A percentile compares a stretch with the other conserved stretches of the same genome.
These are phyloP conservation scores for Tragelaphus imberbis DNA, from an alignment of 2,113 vertebrate species.

Conservation along the genomic window DNA sequence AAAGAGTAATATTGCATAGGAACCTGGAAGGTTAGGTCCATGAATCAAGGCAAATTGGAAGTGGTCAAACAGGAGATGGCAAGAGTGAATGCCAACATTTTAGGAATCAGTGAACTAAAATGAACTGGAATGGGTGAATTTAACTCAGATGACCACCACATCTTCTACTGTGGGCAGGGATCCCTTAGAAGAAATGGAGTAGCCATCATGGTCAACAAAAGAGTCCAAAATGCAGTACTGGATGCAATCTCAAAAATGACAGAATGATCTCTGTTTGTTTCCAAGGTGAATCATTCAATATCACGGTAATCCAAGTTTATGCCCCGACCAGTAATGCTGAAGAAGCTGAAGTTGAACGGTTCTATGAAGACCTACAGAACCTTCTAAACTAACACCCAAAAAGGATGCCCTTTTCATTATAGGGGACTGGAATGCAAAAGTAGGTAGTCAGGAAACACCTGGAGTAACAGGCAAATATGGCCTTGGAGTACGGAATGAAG, in stretches of 20 bases:
- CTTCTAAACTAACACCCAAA: neutral
- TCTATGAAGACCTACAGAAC: neutral
- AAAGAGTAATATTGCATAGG: neutral
- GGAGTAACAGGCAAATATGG: neutral
- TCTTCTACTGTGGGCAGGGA: neutral
- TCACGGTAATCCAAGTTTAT: neutral
- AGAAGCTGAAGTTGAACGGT: neutral
- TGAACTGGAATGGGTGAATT: neutral
- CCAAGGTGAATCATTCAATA: neutral
- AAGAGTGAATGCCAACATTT: accelerated
- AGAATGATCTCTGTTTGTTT: neutral
- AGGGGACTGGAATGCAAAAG: neutral
- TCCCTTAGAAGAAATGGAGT: neutral
- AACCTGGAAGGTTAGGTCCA: neutral
- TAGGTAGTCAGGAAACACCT: neutral
- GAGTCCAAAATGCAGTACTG: neutral
- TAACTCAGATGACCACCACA: neutral
- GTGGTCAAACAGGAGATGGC: neutral
- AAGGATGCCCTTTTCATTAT: neutral
- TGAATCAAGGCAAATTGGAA: neutral
- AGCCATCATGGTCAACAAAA: neutral
- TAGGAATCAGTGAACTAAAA: neutral
- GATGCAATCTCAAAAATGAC: neutral
- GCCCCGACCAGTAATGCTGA: neutral
- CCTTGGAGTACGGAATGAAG: neutral